phyloP scores from a whole-genome alignment of 2,113 vertebrate genomes.

The Antechinus stuartii region DNA sequence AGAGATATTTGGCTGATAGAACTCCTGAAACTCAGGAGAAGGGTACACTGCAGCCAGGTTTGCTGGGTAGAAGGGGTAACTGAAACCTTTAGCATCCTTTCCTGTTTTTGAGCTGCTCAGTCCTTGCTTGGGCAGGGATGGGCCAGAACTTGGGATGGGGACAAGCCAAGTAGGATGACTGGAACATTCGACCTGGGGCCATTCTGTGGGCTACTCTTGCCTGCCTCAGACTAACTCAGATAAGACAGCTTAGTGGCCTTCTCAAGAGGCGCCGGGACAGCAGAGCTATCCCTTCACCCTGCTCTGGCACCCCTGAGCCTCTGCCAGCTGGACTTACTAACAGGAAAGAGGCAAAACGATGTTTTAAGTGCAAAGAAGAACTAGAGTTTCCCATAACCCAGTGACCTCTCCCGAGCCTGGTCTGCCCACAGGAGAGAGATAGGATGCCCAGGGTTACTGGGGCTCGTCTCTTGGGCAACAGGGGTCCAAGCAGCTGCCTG shows the following conservation, averaged over 20 bases:
- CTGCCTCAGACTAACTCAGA: background rate
- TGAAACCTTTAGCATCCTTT: slow-evolving; percentile 53
- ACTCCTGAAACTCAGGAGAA: slow-evolving; percentile 46
- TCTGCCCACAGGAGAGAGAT: slow-evolving; percentile 7
- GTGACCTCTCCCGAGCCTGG: slow-evolving; percentile 18
- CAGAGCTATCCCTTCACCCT: slow-evolving; percentile 39
- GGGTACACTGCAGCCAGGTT: background rate
- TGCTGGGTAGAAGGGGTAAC: slow-evolving; percentile 21
- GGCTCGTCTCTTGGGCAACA: slow-evolving; percentile 40
- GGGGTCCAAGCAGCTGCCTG: slow-evolving; percentile 44
- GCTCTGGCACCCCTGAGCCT: slow-evolving; percentile 55
- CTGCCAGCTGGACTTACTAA: slow-evolving; percentile 39
- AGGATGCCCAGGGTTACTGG: slow-evolving; percentile 4
- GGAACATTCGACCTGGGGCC: background rate
- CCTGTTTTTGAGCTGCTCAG: background rate
- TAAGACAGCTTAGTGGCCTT: background rate
- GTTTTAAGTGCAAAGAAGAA: background rate
- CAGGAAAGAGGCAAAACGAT: background rate
- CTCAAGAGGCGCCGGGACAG: slow-evolving; percentile 10
- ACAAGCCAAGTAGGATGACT: background rate
- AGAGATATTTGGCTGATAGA: slow-evolving; percentile 25
- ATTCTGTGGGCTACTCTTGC: background rate
- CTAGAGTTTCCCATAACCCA: slow-evolving; percentile 37
- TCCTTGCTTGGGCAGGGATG: background rate
- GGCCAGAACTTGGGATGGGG: background rate